Evolutionary conservation across 2,888 invertebrate species (phyloP).

Genomic region (Allolobophora icterica): DNA sequence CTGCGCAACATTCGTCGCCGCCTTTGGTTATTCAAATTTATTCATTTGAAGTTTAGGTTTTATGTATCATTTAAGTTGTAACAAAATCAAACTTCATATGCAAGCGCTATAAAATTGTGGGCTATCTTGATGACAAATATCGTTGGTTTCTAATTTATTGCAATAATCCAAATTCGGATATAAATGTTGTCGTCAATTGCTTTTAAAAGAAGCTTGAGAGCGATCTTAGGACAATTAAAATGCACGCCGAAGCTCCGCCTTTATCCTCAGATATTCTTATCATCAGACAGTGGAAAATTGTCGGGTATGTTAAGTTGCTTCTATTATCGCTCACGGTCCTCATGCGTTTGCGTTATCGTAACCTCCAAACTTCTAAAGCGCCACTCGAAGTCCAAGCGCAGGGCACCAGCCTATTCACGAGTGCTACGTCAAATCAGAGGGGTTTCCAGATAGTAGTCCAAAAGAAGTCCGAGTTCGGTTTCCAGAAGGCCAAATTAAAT

Average conservation of each 20-base stretch:
- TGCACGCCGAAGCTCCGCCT: not conserved
- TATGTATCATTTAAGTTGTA: too few species aligned
- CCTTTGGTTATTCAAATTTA: not conserved
- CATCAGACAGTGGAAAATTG: not conserved
- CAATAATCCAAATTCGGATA: not conserved
- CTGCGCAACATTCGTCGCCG: not conserved
- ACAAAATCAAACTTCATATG: not conserved
- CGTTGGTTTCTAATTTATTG: not conserved
- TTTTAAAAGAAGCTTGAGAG: not conserved
- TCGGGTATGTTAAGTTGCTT: not conserved
- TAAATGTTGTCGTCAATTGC: not conserved
- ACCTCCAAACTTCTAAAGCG: too few species aligned
- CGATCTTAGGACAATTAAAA: constrained; percentile 17
- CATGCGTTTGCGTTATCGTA: too few species aligned
- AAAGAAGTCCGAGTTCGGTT: too few species aligned
- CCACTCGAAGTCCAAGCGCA: too few species aligned
- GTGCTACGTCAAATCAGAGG: too few species aligned
- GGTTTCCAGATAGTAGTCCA: too few species aligned
- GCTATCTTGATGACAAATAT: too few species aligned
- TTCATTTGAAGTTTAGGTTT: not conserved
- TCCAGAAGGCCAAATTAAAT: too few species aligned
- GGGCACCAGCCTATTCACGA: too few species aligned
- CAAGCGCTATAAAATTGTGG: not conserved
- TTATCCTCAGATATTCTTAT: not conserved
- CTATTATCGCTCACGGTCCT: not conserved